Base-by-base conservation (phyloP, 2,113 vertebrate species). In the Dicerorhinus sumatrensis region DNA sequence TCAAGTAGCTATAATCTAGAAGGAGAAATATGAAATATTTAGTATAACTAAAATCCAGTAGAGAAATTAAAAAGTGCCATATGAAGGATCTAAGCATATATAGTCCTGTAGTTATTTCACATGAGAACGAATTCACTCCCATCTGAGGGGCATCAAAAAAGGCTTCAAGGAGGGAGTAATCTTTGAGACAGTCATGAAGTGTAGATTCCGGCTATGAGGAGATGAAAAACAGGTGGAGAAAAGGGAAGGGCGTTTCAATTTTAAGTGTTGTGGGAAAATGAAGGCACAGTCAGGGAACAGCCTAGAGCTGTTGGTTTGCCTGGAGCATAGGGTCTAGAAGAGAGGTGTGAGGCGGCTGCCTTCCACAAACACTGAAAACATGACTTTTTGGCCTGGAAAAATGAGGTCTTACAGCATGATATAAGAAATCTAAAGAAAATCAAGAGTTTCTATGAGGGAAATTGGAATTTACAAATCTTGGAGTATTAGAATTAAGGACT, bases 371-470 rank as follows among this genome's bases (percentile, higher is more conserved):
- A 67, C 42, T 76, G 39, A 63, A 77, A 83, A 51, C 20, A 14
- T 54, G 36, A 62, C 62, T 65, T 65, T 79, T 69, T 9, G 33
- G 25, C 17, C 17, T 77, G 29, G 31, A 69, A 92, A 48, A n/a
- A 63, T 75, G 46, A 89, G 51, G 36, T 0, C 31, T 89, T 73
- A 58, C 27, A 89, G 29, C 17, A 25, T 42, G 23, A 60, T 83
- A 72, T 25, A 69, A 63, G n/a, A 80, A 81, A 60, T 63, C 42
- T 58, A 56, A 92, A 96, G 56, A 60, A 92, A 96, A 80, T 31
- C 6, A 33, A 77, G 88, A 33, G 62, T 89, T 75, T 62, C n/a
- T 89, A 21, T 62, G 62, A 48, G 62, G 29, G 63, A 76, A 92
- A 92, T 31, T 77, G 14, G 13, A 91, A 70, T 95, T 70, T 46